Conservation (phyloP, 2,888 invertebrate species). For the Thalpophila matura region DNA sequence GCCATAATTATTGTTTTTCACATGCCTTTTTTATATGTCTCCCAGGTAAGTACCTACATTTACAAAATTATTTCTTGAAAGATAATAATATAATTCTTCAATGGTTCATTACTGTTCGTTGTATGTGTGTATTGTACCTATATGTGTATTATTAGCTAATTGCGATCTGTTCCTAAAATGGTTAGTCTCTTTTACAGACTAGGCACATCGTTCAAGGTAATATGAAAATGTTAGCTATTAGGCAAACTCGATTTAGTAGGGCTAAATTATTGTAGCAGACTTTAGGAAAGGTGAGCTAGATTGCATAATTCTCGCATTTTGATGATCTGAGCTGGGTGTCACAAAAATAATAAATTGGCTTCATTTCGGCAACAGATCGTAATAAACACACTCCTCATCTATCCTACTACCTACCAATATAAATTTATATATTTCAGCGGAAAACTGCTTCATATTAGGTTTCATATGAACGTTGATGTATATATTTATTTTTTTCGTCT, state of each 20-base stretch:
- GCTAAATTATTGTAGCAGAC: slow-evolving; percentile 42
- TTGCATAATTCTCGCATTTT: slow-evolving; percentile 60
- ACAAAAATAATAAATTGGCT: slow-evolving; percentile 84
- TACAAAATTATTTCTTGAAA: background rate
- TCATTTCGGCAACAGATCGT: slow-evolving; percentile 91
- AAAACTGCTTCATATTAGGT: slow-evolving; percentile 84
- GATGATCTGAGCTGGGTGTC: slow-evolving; percentile 90
- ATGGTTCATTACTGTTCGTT: slow-evolving; percentile 64
- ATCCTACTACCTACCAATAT: slow-evolving; percentile 71
- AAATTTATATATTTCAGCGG: slow-evolving; percentile 77
- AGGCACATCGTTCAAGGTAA: slow-evolving; percentile 66
- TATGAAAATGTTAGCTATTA: slow-evolving; percentile 43
- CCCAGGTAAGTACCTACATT: slow-evolving; percentile 17
- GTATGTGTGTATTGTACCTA: slow-evolving; percentile 76
- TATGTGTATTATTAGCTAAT: slow-evolving; percentile 72
- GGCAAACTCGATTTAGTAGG: slow-evolving; percentile 50
- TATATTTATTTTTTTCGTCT: slow-evolving; percentile 81
- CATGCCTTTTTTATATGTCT: background rate
- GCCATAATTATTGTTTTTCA: background rate
- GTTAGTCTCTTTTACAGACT: slow-evolving; percentile 77
- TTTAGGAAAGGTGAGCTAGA: slow-evolving; percentile 58
- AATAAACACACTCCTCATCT: slow-evolving; percentile 79
- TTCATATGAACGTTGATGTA: slow-evolving; percentile 81
- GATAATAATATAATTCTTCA: slow-evolving; percentile 56
- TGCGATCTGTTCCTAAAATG: slow-evolving; percentile 91